These are phyloP conservation scores for Nemotelus nigrinus DNA, from an alignment of 2,888 invertebrate species.

Conservation along the genomic window DNA sequence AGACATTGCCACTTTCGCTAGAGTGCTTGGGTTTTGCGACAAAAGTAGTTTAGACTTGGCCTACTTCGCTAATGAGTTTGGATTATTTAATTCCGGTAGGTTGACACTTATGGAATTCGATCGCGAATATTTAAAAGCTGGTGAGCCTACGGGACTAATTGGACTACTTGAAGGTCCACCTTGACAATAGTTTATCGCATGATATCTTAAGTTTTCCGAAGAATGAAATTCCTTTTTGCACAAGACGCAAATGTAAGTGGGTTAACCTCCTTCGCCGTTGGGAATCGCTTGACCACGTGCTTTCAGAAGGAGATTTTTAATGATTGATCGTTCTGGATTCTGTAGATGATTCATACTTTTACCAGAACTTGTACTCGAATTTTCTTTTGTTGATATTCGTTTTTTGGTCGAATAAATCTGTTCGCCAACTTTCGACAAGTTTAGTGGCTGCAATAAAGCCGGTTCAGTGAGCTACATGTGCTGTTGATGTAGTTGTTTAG, in stretches of 20 bases:
- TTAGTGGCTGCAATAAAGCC: slow-evolving; percentile 67
- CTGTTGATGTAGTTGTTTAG: slow-evolving; percentile 23
- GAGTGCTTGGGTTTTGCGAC: slow-evolving; percentile 59
- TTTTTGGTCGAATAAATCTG: slow-evolving; percentile 65
- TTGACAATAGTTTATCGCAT: slow-evolving; percentile 83
- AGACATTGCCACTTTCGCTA: slow-evolving; percentile 62
- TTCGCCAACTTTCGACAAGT: slow-evolving; percentile 60
- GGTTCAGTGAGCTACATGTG: slow-evolving; percentile 42
- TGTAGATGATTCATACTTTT: slow-evolving; percentile 67
- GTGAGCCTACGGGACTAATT: slow-evolving; percentile 62
- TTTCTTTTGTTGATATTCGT: slow-evolving; percentile 62
- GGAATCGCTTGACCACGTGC: slow-evolving; percentile 67
- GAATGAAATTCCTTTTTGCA: slow-evolving; percentile 84
- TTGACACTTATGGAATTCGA: slow-evolving; percentile 71
- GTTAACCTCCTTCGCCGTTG: slow-evolving; percentile 70
- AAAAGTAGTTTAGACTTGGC: slow-evolving; percentile 62
- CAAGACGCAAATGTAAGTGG: slow-evolving; percentile 76
- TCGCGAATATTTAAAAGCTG: slow-evolving; percentile 67
- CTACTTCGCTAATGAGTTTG: slow-evolving; percentile 61
- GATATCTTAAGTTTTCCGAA: slow-evolving; percentile 82
- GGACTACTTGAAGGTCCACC: slow-evolving; percentile 67
- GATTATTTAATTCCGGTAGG: slow-evolving; percentile 68
- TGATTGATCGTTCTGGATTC: slow-evolving; percentile 75
- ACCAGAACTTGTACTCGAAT: slow-evolving; percentile 51
- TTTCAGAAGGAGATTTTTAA: slow-evolving; percentile 83